A percentile compares a stretch with the other conserved stretches of the same genome.
These are phyloP conservation scores for Sebastes elongatus DNA, from an alignment of 2,797 vertebrate genomes.

Conservation along the genomic window DNA sequence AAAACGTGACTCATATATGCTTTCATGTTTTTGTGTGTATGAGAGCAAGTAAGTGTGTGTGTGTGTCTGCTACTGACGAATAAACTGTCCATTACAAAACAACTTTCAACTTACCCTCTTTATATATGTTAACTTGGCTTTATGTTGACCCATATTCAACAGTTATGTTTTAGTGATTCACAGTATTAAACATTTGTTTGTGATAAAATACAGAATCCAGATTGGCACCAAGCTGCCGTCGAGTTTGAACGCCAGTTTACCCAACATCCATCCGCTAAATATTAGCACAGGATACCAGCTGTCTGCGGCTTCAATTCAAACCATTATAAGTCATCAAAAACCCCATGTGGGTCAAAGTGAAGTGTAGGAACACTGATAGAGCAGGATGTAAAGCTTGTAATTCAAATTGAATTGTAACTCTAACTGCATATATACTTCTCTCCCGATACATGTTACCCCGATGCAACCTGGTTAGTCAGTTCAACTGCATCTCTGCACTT, in stretches of 20 bases:
- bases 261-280: not conserved
- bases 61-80: not conserved
- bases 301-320: not conserved
- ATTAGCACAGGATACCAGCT: not conserved
- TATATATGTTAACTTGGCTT: not conserved
- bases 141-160: not conserved
- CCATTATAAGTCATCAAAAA: constrained; percentile 3
- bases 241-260: not conserved
- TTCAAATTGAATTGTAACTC: not conserved
- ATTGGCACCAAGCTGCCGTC: not conserved
- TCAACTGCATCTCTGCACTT: not conserved
- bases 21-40: not conserved
- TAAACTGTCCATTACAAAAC: not conserved
- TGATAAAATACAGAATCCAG: not conserved
- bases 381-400: not conserved
- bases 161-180: not conserved
- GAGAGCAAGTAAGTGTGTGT: not conserved
- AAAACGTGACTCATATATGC: not conserved
- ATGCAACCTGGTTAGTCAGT: not conserved
- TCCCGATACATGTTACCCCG: not conserved
- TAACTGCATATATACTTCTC: not conserved
- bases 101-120: not conserved
- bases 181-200: not conserved
- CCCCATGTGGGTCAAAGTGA: constrained; percentile 1
- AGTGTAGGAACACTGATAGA: not conserved